Base-by-base conservation (phyloP, 1,140 invertebrate species). In the Pectinophora gossypiella region DNA sequence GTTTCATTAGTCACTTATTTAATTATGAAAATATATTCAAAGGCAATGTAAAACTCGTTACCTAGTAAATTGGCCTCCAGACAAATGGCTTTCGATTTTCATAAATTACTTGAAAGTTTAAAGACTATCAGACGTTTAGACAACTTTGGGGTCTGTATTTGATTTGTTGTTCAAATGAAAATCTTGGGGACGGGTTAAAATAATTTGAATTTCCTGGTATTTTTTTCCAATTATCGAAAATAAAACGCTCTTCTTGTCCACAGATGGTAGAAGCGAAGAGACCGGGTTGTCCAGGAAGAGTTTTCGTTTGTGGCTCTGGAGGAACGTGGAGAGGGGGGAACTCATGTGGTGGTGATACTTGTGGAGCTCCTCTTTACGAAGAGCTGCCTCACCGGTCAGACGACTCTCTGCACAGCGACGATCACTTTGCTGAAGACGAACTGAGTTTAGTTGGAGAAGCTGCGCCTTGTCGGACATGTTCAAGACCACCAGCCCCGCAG, bases 351-450 rank as follows among this genome's bases (percentile, higher is more conserved):
- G 71, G 72, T 0, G 81, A 87, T 44, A 51, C 74, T 0, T 85
- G 82, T 43, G 82, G 79, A 20, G 82, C 83, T 15, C 86, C 86
- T 3, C 68, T 89, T 3, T 89, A 89, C 52, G 87, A 89, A 63
- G 87, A 89, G 48, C 62, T 89, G 0, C 87, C 85, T 1, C 81
- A 85, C 46, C 69, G 85, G 45, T 84, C 80, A 7, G 84, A 85
- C 50, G 80, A 85, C 48, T 86, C 84, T 35, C 62, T 87, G 1
- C 85, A 89, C 61, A 87, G 85, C 49, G 87, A 89, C 51, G 87
- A 88, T 21, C 85, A 89, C 52, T 88, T 89, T 57, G 87, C 87
- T 3, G 87, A 87, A 68, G 85, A 89, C 53, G 87, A 89, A 53
- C 68, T 89, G 0, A 89, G 87, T 54, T 72, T 89, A 12, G 85